Evolutionary conservation across 2,888 invertebrate species (phyloP), one percentile per base, ranked within the genome.

Genomic region (Mylabris sibirica): DNA sequence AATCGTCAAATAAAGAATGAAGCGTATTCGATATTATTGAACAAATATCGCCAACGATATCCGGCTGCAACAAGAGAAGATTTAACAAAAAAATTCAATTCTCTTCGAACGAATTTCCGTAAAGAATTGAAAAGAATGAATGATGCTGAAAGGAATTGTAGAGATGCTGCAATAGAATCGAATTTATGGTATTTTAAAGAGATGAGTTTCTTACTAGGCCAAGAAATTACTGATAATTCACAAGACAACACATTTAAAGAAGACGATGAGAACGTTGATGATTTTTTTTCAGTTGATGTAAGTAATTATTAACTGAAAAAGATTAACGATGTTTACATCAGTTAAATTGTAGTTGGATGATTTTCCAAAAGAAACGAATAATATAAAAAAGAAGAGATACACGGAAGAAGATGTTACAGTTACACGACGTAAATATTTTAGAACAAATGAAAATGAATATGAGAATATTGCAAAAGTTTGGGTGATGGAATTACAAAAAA

Each of bases 181-280:
- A 62, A 24, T n/a, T 62, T 35, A 2, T 62, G 62, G 62, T 38
- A 62, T 35, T 62, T 62, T 8, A 62, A 62, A 3, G 62, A 62
- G 20, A 34, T 62, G 34, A 14, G 14, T 20, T 62, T 62, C 6
- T 35, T 62, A 22, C 9, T 17, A 17, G 38, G 34, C 14, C 62
- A 38, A 14, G 38, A 38, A 38, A 12, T 14, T 14, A 38, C 12
- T 3, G 11, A 11, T 12, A 14, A 12, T 38, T 38, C 12, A 38
- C 38, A 1, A 30, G 8, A 30, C 8, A 3, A 30, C 30, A 30
- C 30, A 30, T 4, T 30, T 30, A 30, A 30, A 30, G 5, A 30
- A 30, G 30, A 30, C 4, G 30, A 6, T 4, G 30, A 30, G 30
- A 30, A 30, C 30, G 30, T 30, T 30, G 30, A 30, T 30, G 30